These are phyloP conservation scores for Illadopsis cleaveri DNA, from an alignment of 2,113 vertebrate genomes.

Conservation along the genomic window DNA sequence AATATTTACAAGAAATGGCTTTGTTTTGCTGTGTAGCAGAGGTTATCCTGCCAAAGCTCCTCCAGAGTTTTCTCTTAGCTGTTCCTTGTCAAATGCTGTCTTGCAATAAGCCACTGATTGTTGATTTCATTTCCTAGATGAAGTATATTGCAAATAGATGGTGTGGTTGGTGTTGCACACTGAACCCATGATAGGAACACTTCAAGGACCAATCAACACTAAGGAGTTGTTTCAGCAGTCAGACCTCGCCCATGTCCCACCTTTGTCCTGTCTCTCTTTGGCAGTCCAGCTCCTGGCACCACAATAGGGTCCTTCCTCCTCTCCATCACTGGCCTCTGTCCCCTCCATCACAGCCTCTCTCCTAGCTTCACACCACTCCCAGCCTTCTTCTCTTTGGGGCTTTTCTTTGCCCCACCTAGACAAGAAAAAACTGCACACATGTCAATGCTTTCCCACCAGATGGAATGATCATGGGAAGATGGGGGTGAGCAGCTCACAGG, in stretches of 20 bases:
- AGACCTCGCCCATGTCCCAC: too few relatives aligned
- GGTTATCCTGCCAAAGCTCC: background rate
- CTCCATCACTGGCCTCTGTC: background rate
- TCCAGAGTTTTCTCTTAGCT: background rate
- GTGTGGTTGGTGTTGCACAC: too few relatives aligned
- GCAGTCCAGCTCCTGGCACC: background rate
- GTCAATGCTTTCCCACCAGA: background rate
- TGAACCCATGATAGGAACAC: accelerated
- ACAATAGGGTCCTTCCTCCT: background rate
- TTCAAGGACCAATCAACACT: background rate
- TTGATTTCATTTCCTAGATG: background rate
- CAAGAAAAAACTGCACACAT: background rate
- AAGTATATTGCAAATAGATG: background rate
- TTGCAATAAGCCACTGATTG: background rate
- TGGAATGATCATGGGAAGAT: accelerated
- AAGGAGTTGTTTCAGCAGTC: background rate
- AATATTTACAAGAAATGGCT: background rate
- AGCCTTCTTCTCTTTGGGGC: background rate
- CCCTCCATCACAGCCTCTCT: background rate
- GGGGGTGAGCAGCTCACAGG: background rate
- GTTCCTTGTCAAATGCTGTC: background rate
- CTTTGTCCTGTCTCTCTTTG: accelerated
- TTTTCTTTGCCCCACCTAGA: background rate
- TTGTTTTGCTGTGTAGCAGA: background rate
- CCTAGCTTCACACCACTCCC: accelerated